A percentile compares a stretch with the other conserved stretches of the same genome.
Conservation (phyloP, 2,797 vertebrate genomes). For the Chelidonichthys spinosus region DNA sequence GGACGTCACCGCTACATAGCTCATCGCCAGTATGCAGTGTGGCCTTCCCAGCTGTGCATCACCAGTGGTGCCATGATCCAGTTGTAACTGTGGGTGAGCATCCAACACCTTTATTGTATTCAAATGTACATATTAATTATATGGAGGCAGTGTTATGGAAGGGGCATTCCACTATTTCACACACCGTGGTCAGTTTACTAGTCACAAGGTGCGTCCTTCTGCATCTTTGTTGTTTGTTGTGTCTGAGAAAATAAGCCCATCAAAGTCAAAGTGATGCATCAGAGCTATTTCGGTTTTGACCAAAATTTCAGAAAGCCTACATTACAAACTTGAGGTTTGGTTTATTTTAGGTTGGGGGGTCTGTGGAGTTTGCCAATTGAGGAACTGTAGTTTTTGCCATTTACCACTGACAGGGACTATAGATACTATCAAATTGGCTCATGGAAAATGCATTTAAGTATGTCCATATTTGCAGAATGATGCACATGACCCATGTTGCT, state of each 20-base stretch:
- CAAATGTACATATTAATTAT: background rate
- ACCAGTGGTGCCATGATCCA: constrained; percentile 76
- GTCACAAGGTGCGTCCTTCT: background rate
- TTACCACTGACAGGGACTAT: background rate
- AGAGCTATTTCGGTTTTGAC: background rate
- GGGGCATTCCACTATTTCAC: background rate
- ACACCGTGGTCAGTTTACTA: constrained; percentile 1
- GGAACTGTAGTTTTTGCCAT: background rate
- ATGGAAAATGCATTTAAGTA: constrained; percentile 1
- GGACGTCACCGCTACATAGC: constrained; percentile 48
- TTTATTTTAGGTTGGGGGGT: too few species aligned
- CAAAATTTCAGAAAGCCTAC: background rate
- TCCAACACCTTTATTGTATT: constrained; percentile 4
- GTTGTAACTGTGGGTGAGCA: constrained; percentile 83
- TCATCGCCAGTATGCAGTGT: constrained; percentile 63
- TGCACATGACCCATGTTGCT: background rate
- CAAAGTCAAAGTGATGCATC: constrained; percentile 2
- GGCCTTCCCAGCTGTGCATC: constrained; percentile 69
- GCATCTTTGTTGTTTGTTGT: background rate
- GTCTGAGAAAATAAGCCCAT: background rate
- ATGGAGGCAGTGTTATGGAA: constrained; percentile 7
- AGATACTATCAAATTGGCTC: background rate
- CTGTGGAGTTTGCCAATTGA: background rate
- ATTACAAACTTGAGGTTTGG: background rate
- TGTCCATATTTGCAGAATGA: background rate